These are phyloP conservation scores for Enteromius unitaeniatus DNA, from an alignment of 2,797 vertebrate species.

Conservation along the genomic window DNA sequence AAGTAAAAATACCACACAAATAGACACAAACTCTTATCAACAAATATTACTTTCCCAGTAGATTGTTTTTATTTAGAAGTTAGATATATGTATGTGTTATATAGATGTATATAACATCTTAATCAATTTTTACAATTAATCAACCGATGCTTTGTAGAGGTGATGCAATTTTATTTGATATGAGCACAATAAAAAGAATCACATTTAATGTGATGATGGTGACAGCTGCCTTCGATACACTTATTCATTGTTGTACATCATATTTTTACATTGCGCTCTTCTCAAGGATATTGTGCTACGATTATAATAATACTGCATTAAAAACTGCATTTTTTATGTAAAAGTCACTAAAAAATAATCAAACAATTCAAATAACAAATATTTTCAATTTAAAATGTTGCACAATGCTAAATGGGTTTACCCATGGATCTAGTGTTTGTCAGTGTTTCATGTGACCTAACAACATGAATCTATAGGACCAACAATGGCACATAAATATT, in stretches of 20 bases:
- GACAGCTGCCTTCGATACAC: slow-evolving; percentile 18
- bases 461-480: background rate
- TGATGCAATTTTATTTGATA: slow-evolving; percentile 19
- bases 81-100: too few species aligned
- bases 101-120: background rate
- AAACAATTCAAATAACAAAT: background rate
- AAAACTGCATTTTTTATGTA: background rate
- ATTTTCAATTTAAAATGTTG: background rate
- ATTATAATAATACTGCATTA: slow-evolving; percentile 4
- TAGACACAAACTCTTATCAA: background rate
- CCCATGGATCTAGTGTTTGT: background rate
- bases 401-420: background rate
- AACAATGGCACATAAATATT: slow-evolving; percentile 31
- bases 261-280: background rate
- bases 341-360: background rate
- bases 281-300: background rate
- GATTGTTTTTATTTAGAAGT: slow-evolving; percentile 16
- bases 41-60: background rate
- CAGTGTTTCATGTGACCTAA: background rate
- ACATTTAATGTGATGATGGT: slow-evolving; percentile 1
- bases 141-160: background rate
- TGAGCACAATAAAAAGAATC: slow-evolving; percentile 5
- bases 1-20: background rate
- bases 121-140: background rate
- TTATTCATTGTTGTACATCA: background rate